Percentiles rank a stretch among this genome's conserved stretches.
Evolutionary conservation across 2,888 invertebrate species (phyloP).

Genomic region (Caradrina clavipalpis): DNA sequence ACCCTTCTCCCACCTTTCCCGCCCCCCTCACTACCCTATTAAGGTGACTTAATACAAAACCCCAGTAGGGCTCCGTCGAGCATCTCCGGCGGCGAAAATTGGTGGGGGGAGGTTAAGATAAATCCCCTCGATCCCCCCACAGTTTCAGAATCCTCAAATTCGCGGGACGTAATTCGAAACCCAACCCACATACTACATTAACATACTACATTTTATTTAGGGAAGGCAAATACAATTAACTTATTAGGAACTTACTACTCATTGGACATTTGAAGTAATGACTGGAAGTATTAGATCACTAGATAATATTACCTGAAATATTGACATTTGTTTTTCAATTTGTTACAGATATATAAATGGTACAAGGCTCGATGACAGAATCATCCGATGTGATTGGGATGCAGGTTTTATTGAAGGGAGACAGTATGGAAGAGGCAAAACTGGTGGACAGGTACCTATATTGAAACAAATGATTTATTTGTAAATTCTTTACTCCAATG

Average conservation of each 20-base stretch:
- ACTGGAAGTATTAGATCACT: neutral
- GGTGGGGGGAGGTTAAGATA: too few relatives aligned
- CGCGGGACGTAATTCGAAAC: too few relatives aligned
- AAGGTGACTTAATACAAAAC: too few relatives aligned
- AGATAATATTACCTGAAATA: too few relatives aligned
- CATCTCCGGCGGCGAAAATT: too few relatives aligned
- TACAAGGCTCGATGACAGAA: slow-evolving; percentile 98
- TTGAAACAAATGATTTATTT: neutral
- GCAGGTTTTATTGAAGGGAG: slow-evolving; percentile 99
- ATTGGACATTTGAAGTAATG: too few relatives aligned
- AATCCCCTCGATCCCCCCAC: too few relatives aligned
- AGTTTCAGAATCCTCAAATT: too few relatives aligned
- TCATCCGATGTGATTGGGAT: slow-evolving; percentile 99
- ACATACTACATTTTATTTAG: neutral
- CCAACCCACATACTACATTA: too few relatives aligned
- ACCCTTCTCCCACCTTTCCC: too few relatives aligned
- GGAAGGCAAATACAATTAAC: neutral
- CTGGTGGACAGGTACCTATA: slow-evolving; percentile 98
- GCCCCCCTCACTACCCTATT: too few relatives aligned
- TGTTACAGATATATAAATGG: slow-evolving; percentile 96
- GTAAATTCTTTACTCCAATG: neutral
- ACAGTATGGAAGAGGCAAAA: slow-evolving; percentile 99
- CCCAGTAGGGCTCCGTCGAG: too few relatives aligned
- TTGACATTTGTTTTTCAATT: neutral
- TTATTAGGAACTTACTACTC: neutral